phyloP scores from a whole-genome alignment of 2,113 vertebrate species.

The Boulengeromyrus knoepffleri region DNA sequence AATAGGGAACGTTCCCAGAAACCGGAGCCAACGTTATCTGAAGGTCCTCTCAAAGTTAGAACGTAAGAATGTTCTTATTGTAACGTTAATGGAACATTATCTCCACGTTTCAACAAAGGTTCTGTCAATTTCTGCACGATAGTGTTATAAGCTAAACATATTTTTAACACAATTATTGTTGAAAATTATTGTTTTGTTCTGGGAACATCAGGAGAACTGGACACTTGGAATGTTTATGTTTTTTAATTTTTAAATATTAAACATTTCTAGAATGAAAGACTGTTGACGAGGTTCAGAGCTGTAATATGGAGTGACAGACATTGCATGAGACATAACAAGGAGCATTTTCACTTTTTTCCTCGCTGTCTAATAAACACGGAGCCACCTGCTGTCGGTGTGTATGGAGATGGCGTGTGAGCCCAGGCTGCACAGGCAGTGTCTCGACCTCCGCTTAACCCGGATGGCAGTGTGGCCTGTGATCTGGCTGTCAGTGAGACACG shows the following conservation, averaged over 20 bases:
- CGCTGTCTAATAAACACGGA: background rate
- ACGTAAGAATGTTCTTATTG: background rate
- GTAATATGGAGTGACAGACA: background rate
- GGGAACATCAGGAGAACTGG: background rate
- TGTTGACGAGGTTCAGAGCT: background rate
- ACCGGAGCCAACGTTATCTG: background rate
- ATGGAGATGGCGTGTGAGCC: background rate
- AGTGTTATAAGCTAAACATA: background rate
- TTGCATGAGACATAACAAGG: background rate
- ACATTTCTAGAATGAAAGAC: background rate
- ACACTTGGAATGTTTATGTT: background rate
- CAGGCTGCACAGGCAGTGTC: constrained; percentile 18
- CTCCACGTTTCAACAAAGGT: background rate
- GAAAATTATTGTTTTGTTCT: background rate
- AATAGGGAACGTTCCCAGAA: background rate
- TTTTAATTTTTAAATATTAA: background rate
- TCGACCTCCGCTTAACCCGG: constrained; percentile 45
- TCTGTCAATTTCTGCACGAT: background rate
- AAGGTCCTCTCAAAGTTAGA: background rate
- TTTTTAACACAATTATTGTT: background rate
- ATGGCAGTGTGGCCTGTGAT: constrained; percentile 27
- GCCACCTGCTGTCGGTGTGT: background rate
- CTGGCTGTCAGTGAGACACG: constrained; percentile 27
- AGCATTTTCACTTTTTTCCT: background rate
- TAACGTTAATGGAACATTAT: background rate